A percentile compares a stretch with the other conserved stretches of the same genome.
Evolutionary conservation across 2,797 vertebrate genomes (phyloP).

Genomic region (Crocidura indochinensis): DNA sequence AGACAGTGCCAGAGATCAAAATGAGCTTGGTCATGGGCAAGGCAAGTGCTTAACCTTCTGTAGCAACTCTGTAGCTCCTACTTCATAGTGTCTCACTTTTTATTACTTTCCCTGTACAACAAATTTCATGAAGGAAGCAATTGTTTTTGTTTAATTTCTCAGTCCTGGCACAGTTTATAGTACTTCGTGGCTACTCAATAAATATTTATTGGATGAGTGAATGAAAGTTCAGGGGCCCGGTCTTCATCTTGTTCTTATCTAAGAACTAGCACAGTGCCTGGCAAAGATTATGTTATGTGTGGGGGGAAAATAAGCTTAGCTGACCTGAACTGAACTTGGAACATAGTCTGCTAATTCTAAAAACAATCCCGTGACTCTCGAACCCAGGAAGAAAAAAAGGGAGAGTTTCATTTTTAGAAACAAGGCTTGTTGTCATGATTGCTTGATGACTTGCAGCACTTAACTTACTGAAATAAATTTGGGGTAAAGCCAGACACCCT

Average conservation of each 20-base stretch:
- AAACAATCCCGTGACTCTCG: constrained; percentile 47
- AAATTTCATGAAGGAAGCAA: constrained; percentile 4
- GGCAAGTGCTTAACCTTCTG: too few relatives aligned
- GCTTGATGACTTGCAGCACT: constrained; percentile 54
- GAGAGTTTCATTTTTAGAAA: constrained; percentile 48
- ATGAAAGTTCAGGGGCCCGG: constrained; percentile 7
- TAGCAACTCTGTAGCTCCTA: background rate
- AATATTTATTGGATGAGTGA: constrained; percentile 43
- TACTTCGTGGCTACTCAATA: background rate
- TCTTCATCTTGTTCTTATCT: constrained; percentile 21
- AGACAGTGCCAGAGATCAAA: too few relatives aligned
- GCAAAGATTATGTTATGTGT: background rate
- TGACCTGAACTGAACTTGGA: constrained; percentile 62
- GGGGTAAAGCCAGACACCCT: constrained; percentile 55
- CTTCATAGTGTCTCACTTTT: background rate
- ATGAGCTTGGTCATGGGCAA: too few relatives aligned
- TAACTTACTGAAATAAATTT: constrained; percentile 12
- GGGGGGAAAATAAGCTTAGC: background rate
- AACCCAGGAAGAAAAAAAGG: constrained; percentile 37
- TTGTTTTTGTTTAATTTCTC: constrained; percentile 31
- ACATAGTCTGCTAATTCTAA: constrained; percentile 49
- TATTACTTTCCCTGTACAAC: background rate
- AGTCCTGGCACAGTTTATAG: background rate
- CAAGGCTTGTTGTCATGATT: constrained; percentile 48
- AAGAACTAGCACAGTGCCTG: constrained; percentile 23